Conservation (phyloP, 2,113 vertebrate genomes). For the Columbina picui region DNA sequence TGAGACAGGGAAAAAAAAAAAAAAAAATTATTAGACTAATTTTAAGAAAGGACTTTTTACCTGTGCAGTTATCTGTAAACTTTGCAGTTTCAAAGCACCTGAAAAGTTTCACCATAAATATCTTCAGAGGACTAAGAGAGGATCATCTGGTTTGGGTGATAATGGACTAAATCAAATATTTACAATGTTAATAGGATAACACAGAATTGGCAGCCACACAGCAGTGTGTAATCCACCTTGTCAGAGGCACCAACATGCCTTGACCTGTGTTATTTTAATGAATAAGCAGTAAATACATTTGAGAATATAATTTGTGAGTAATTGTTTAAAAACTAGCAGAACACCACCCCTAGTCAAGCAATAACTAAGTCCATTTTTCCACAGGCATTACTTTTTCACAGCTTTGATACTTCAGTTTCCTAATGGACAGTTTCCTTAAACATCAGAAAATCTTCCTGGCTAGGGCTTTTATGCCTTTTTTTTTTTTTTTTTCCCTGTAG, state of each 20-base stretch:
- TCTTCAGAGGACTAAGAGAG: not conserved
- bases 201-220: not conserved
- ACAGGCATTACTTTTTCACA: not conserved
- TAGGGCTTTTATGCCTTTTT: not conserved
- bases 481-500: no score
- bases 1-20: not conserved
- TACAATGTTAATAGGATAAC: not conserved
- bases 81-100: not conserved
- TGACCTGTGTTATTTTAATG: not conserved
- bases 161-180: not conserved
- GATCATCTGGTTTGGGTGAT: not conserved
- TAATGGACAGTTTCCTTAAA: not conserved
- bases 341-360: not conserved
- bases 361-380: not conserved
- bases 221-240: not conserved
- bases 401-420: not conserved
- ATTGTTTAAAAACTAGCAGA: not conserved
- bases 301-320: not conserved
- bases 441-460: not conserved
- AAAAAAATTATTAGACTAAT: not conserved
- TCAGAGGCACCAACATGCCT: not conserved
- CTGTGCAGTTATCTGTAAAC: not conserved
- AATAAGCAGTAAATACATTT: not conserved
- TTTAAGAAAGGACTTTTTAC: not conserved
- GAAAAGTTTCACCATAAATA: not conserved